A percentile compares a stretch with the other conserved stretches of the same genome.
These are phyloP conservation scores for Plestiodon gilberti DNA, from an alignment of 2,113 vertebrate species.

Conservation along the genomic window DNA sequence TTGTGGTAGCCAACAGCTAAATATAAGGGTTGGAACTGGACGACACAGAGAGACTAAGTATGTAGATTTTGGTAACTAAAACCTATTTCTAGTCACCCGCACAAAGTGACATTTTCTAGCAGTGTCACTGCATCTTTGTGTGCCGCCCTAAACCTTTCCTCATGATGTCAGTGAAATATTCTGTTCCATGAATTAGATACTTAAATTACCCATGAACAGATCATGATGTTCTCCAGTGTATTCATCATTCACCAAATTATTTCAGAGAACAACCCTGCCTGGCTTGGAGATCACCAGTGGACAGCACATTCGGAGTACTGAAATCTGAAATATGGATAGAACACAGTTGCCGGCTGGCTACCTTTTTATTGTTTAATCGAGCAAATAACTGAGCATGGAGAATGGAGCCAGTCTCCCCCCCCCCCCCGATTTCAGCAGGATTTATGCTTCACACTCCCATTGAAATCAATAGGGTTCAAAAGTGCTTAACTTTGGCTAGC, in stretches of 20 bases:
- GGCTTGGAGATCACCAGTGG: slow-evolving; percentile 6
- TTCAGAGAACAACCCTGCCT: background rate
- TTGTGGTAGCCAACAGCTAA: background rate
- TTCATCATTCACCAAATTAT: slow-evolving; percentile 8
- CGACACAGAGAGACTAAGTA: background rate
- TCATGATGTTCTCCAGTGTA: background rate
- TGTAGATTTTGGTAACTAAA: background rate
- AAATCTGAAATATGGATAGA: background rate
- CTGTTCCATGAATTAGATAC: background rate
- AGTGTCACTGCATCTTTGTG: background rate
- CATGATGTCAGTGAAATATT: background rate
- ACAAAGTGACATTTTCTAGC: background rate
- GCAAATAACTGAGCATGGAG: no score
- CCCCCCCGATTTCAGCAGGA: no score
- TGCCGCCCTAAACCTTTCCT: background rate
- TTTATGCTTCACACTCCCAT: no score
- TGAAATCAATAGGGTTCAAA: no score
- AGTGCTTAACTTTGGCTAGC: no score
- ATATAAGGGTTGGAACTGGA: background rate
- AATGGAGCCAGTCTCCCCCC: no score
- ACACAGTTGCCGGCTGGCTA: background rate
- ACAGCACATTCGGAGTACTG: background rate
- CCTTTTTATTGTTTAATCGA: background rate
- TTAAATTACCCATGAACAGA: slow-evolving; percentile 2
- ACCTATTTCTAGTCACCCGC: background rate